A percentile compares a stretch with the other conserved stretches of the same genome.
phyloP scores from a whole-genome alignment of 2,888 invertebrate genomes.

The Agrilus biguttatus region DNA sequence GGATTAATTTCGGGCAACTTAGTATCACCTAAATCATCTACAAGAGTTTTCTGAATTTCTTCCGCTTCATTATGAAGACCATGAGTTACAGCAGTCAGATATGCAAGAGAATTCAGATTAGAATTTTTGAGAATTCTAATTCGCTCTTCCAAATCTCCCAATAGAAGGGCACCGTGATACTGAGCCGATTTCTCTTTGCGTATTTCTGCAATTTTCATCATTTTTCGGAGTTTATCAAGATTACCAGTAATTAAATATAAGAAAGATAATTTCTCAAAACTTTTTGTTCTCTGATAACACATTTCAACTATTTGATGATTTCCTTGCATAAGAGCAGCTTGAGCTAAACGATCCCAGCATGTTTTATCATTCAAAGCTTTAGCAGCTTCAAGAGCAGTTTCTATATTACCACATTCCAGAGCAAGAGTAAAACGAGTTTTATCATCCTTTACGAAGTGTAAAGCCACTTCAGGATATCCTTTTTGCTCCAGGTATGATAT shows the following conservation, averaged over 20 bases:
- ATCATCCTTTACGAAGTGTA: conserved; percentile 98
- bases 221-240: conserved; percentile 89
- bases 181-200: conserved; percentile 94
- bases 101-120: conserved; percentile 71
- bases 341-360: conserved; percentile 92
- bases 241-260: conserved; percentile 97
- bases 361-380: conserved; percentile 83
- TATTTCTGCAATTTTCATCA: conserved; percentile 99
- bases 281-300: conserved; percentile 99
- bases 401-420: conserved; percentile 95
- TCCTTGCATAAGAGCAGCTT: conserved; percentile 88
- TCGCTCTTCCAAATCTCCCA: conserved; percentile 86
- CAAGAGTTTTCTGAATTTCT: conserved; percentile 48
- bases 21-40: conserved; percentile 27
- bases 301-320: conserved; percentile 94
- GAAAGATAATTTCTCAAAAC: conserved; percentile 97
- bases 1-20: conserved; percentile 57
- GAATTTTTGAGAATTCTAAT: conserved; percentile 67
- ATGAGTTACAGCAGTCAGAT: conserved; percentile 88
- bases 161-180: conserved; percentile 83
- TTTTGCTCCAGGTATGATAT: conserved; percentile 98
- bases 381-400: conserved; percentile 93
- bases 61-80: conserved; percentile 71
- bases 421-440: conserved; percentile 93
- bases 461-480: conserved; percentile 96